Conservation (phyloP, 2,888 invertebrate species). For the Microplitis deprimator region DNA sequence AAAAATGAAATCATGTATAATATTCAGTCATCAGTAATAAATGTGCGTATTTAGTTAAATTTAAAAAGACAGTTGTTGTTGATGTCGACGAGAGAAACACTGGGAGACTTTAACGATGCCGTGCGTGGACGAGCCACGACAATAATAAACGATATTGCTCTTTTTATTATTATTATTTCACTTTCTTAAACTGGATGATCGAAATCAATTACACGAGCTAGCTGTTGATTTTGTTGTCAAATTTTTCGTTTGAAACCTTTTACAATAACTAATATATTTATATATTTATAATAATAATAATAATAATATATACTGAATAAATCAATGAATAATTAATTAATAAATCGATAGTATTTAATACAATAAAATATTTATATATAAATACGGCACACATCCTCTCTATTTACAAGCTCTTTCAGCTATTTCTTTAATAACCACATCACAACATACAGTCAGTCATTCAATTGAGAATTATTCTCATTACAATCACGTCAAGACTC, state of each 20-base stretch:
- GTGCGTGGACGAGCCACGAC: conserved; percentile 28
- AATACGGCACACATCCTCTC: conserved; percentile 59
- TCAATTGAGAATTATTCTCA: conserved; percentile 31
- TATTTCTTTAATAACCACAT: conserved; percentile 36
- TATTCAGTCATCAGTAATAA: conserved; percentile 20
- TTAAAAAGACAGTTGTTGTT: conserved; percentile 30
- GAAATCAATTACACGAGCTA: not conserved
- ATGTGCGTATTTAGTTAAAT: conserved; percentile 19
- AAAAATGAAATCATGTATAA: conserved; percentile 2
- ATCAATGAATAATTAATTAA: conserved; percentile 32
- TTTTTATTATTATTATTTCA: not conserved
- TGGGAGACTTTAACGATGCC: conserved; percentile 32
- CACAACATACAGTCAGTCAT: conserved; percentile 41
- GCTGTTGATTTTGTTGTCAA: not conserved
- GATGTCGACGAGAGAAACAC: conserved; percentile 10
- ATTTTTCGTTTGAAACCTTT: not conserved
- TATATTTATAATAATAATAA: conserved; percentile 5
- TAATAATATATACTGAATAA: conserved; percentile 4
- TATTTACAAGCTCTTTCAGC: conserved; percentile 55
- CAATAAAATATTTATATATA: conserved; percentile 45
- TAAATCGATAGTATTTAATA: conserved; percentile 50
- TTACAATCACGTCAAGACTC: conserved; percentile 30
- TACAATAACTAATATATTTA: not conserved
- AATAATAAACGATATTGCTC: not conserved
- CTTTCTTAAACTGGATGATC: not conserved